Evolutionary conservation across 2,113 vertebrate species (phyloP), one percentile per base, ranked within the genome.

Genomic region (Percina caprodes): DNA sequence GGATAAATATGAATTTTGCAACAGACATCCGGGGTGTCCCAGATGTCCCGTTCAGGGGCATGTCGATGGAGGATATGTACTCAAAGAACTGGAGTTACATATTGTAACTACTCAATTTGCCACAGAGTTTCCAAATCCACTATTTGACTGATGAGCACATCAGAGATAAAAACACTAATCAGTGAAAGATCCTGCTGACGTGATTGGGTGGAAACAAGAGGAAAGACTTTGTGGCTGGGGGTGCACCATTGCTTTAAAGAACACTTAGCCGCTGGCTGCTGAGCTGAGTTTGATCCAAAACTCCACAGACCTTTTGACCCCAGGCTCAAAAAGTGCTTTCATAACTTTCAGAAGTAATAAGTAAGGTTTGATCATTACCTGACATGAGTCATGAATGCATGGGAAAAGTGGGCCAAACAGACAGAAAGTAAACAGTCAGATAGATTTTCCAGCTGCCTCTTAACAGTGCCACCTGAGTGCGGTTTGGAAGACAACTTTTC

Each of bases 401-500:
- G 75, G 59, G 73, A 83, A 86, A 76, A 69, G 52, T 18, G 61
- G 15, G 56, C 67, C 80, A 77, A 82, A 65, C 62, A 68, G 84
- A 67, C 65, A 26, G 54, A 75, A 35, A 65, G 74, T 85, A 90
- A 92, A 91, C 78, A 90, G 80, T 78, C 59, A 30, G 76, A 88
- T 82, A 4, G 33, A 12, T 87, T 91, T 77, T 72, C 82, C 91
- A 93, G 89, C 86, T 92, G 88, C 48, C 26, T 74, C 76, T 78
- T 86, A 68, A 79, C 35, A 14, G 75, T 83, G 88, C 85, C 92
- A 93, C 90, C 91, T 92, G 86, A 92, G 83, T 86, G 80, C 19
- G 73, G 80, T 90, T 90, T 86, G 65, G 77, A 84, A 78, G 80
- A 81, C 18, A 4, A 84, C 79, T 82, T 82, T 82, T 71, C 70